A percentile compares a stretch with the other conserved stretches of the same genome.
phyloP scores from a whole-genome alignment of 2,113 vertebrate genomes.

The Emydocephalus ijimae region DNA sequence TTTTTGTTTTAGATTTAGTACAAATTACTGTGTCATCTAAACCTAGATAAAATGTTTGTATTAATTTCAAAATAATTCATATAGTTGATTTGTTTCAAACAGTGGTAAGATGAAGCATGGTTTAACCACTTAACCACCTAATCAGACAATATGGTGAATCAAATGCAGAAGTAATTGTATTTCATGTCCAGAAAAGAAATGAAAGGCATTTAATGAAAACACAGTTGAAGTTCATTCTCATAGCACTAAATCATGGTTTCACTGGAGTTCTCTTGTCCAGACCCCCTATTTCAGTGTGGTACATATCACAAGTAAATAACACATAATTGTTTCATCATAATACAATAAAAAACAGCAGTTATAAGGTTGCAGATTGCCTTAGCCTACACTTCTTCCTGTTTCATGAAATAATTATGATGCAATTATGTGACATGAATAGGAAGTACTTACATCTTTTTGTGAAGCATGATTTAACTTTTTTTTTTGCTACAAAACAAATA shows the following conservation, averaged over 20 bases:
- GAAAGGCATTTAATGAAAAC: background rate
- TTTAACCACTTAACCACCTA: background rate
- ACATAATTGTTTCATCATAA: background rate
- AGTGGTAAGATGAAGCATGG: background rate
- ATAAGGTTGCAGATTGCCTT: background rate
- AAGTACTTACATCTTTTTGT: constrained; percentile 1
- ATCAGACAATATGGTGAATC: background rate
- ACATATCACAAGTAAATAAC: background rate
- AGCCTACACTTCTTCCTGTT: constrained; percentile 10
- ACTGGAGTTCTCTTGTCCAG: background rate
- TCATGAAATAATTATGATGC: background rate
- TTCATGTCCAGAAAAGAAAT: background rate
- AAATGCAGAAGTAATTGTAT: background rate
- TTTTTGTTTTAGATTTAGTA: background rate
- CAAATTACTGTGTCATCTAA: background rate
- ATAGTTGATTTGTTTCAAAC: background rate
- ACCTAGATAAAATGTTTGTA: background rate
- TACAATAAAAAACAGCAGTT: background rate
- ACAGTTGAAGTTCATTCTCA: background rate
- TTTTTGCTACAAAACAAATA: accelerated
- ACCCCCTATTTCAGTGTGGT: background rate
- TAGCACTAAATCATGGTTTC: background rate
- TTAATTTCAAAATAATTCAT: background rate
- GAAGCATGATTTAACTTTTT: constrained; percentile 8
- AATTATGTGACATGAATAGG: constrained; percentile 2